These are phyloP conservation scores for Heterochromis multidens DNA, from an alignment of 2,113 vertebrate species.

Conservation along the genomic window DNA sequence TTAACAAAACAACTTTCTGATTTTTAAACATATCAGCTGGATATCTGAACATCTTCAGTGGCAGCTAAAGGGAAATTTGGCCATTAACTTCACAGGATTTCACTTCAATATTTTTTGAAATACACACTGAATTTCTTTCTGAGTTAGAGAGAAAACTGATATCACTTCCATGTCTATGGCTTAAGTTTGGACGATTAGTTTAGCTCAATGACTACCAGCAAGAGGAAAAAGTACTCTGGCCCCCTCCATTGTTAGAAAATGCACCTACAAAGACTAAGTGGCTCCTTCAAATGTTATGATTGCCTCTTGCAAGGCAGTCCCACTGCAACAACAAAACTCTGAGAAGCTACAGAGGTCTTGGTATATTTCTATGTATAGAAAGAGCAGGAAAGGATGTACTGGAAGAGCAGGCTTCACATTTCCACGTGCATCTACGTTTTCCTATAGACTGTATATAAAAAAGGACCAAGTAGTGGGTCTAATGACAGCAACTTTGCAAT, in stretches of 20 bases:
- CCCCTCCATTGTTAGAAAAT: not conserved
- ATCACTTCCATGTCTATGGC: not conserved
- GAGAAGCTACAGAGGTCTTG: not conserved
- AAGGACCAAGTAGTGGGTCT: not conserved
- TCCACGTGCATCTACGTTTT: not conserved
- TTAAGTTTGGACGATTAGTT: not conserved
- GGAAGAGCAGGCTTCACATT: not conserved
- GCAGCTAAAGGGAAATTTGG: not conserved
- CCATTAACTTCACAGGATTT: not conserved
- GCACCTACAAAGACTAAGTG: not conserved
- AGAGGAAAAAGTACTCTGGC: not conserved
- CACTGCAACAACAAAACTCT: not conserved
- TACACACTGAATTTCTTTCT: not conserved
- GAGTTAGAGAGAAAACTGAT: not conserved
- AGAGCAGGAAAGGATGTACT: no score
- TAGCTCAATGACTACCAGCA: not conserved
- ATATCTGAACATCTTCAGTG: not conserved
- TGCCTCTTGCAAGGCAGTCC: not conserved
- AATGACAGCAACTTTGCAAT: not conserved
- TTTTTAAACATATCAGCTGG: not conserved
- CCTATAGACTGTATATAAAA: not conserved
- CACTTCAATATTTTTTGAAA: not conserved
- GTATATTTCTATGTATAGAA: no score
- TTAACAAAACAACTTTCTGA: not conserved
- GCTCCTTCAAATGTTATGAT: not conserved